phyloP scores from a whole-genome alignment of 2,797 vertebrate genomes.

The Echeneis naucrates region DNA sequence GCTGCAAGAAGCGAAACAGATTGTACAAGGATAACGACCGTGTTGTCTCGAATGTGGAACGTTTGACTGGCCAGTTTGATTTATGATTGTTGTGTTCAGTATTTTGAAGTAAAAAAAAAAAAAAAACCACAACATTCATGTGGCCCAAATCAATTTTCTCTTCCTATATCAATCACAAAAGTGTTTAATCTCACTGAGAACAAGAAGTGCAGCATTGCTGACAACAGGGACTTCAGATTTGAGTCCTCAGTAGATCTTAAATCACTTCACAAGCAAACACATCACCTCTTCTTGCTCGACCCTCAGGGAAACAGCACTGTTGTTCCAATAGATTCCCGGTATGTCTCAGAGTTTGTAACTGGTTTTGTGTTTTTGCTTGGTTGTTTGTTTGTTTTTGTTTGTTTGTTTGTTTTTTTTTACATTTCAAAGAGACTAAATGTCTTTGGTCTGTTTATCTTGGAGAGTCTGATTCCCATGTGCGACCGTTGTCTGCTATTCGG shows the following conservation, averaged over 20 bases:
- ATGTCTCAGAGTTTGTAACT: slow-evolving; percentile 15
- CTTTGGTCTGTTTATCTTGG: slow-evolving; percentile 3
- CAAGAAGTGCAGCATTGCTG: background rate
- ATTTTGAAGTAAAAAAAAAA: background rate
- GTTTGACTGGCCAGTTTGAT: background rate
- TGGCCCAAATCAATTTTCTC: background rate
- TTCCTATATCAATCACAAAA: background rate
- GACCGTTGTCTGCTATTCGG: slow-evolving; percentile 4
- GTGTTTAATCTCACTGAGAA: background rate
- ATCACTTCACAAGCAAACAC: background rate
- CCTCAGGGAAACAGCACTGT: background rate
- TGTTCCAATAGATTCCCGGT: slow-evolving; percentile 11
- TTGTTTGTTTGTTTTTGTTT: background rate
- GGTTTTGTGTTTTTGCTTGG: slow-evolving; percentile 10
- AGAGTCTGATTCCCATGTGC: slow-evolving; percentile 29
- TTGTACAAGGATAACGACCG: too few species aligned
- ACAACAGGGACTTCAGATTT: background rate
- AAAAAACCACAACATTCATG: too few species aligned
- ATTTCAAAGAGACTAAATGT: slow-evolving; percentile 24
- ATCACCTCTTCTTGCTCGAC: background rate
- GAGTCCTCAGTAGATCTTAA: background rate
- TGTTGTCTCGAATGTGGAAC: too few species aligned
- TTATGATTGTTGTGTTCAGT: too few species aligned
- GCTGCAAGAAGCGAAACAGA: too few species aligned
- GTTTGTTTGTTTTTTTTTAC: slow-evolving; percentile 11